A percentile compares a stretch with the other conserved stretches of the same genome.
Conservation (phyloP, 2,113 vertebrate genomes). For the Dolichallabes microphthalmus region DNA sequence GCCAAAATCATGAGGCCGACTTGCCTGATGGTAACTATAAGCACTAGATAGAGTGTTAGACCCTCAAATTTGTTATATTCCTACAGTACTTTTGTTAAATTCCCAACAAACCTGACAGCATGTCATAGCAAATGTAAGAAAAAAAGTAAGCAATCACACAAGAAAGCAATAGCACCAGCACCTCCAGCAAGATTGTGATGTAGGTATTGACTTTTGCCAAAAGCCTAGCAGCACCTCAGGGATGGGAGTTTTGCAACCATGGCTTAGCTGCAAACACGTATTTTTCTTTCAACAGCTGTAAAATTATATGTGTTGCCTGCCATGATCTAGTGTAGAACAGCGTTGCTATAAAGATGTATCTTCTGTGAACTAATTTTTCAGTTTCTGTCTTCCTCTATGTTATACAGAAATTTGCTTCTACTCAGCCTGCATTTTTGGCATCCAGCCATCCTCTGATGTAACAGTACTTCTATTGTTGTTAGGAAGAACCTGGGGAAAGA, state of each 20-base stretch:
- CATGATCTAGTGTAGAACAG: conserved; percentile 35
- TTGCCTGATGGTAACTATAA: not conserved
- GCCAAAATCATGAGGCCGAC: not conserved
- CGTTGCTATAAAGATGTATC: conserved; percentile 27
- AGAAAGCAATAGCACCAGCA: not conserved
- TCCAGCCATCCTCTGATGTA: conserved; percentile 26
- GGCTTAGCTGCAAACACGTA: not conserved
- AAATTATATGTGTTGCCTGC: not conserved
- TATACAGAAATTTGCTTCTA: conserved; percentile 12
- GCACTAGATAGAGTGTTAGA: not conserved
- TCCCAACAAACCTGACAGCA: not conserved
- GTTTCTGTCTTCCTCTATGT: conserved; percentile 27
- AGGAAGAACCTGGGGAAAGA: conserved; percentile 16
- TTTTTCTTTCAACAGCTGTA: not conserved
- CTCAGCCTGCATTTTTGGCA: conserved; percentile 19
- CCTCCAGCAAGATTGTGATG: not conserved
- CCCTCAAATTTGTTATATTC: not conserved
- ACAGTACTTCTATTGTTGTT: not conserved
- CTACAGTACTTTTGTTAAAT: not conserved
- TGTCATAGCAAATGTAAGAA: not conserved
- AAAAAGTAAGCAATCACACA: not conserved
- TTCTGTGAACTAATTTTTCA: conserved; percentile 44
- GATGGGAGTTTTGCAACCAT: conserved; percentile 4
- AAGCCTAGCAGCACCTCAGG: conserved; percentile 17
- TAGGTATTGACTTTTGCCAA: conserved; percentile 11